Evolutionary conservation across 2,888 invertebrate species (phyloP), one percentile per base, ranked within the genome.

Genomic region (Brassicogethes aeneus): DNA sequence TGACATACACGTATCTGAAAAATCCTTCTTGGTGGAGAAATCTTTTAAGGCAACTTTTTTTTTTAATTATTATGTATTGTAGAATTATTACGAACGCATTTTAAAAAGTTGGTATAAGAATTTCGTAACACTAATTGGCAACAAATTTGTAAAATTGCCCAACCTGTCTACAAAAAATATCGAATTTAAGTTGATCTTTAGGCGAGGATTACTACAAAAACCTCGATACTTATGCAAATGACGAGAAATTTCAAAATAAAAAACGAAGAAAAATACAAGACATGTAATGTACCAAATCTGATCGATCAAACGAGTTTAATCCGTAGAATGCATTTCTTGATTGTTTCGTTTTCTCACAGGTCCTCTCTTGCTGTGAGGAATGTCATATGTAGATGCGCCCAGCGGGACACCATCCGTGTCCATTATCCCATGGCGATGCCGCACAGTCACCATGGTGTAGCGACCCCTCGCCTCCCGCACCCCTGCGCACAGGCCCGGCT

Each of bases 311-410:
- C 51, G 44, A 43, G 47, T 47, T 50, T 53, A 55, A 56, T 55
- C 54, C 52, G 41, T 43, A 47, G 51, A 53, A 53, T 53, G 46
- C 48, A 49, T 48, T 40, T 16, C 13, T 49, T 56, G 56, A 59
- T 59, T 59, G 57, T 59, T 57, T 59, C 59, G 55, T 59, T 59
- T 59, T 59, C 59, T 59, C 56, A 57, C 57, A 57, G 52, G 46
- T 48, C 46, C 47, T 36, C 39, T 46, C 43, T 48, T 47, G 47
- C 50, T 46, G 53, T 44, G 51, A 42, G 57, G 58, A 57, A 58
- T 58, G 57, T 57, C 57, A 57, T 59, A 59, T 59, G 58, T 57
- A 57, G 58, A 55, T 57, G 55, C 39, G 52, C 52, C 39, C 56
- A 39, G 52, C 56, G 47, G 53, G 58, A 50, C 42, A 43, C 51